Conservation (phyloP, 37 sponge, comb jelly and placozoan genomes). For the Ephydatia muelleri region DNA sequence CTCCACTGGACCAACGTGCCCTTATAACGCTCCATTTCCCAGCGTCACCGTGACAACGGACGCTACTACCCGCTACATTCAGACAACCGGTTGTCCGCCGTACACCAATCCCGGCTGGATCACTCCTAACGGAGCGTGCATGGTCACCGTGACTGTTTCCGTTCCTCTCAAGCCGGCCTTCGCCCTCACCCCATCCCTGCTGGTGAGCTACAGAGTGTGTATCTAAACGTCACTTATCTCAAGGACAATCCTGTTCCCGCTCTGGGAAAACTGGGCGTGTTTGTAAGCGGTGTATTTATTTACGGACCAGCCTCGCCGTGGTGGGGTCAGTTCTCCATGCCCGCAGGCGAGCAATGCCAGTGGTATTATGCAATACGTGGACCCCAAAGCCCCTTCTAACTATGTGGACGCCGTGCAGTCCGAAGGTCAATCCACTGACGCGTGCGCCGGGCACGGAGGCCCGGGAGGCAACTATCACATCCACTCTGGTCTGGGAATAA, state of each 20-base stretch:
- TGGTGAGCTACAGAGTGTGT: conserved; percentile 26
- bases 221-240: conserved; percentile 47
- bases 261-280: conserved; percentile 61
- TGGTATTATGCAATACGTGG: too few relatives aligned
- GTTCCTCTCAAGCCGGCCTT: conserved; percentile 39
- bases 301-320: conserved; percentile 73
- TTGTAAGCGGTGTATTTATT: conserved; percentile 54
- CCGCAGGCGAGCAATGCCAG: too few relatives aligned
- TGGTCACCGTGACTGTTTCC: too few relatives aligned
- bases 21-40: too few relatives aligned
- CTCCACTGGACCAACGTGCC: too few relatives aligned
- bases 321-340: conserved; percentile 2
- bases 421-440: too few relatives aligned
- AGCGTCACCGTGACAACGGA: conserved; percentile 2
- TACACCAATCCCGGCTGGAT: conserved; percentile 59
- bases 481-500: too few relatives aligned
- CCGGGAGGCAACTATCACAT: too few relatives aligned
- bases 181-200: conserved; percentile 43
- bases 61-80: conserved; percentile 22
- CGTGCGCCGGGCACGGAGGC: conserved; percentile 2
- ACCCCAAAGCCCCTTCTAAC: too few relatives aligned
- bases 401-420: too few relatives aligned
- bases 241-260: conserved; percentile 61
- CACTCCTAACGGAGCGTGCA: conserved; percentile 48
- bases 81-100: conserved; percentile 45